Conservation (phyloP, 2,797 vertebrate species). For the Esox lucius region DNA sequence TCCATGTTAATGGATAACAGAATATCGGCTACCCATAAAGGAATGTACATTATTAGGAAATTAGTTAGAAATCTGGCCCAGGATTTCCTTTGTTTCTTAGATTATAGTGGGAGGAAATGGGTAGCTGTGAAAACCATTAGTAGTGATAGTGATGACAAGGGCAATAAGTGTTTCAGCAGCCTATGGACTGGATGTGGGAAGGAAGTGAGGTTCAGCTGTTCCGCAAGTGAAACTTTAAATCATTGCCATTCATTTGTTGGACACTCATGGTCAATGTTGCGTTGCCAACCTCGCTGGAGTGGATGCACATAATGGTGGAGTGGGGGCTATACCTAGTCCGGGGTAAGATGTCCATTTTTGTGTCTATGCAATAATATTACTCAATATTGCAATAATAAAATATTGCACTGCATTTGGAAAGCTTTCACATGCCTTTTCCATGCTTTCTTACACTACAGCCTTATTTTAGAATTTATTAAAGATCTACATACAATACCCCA, state of each 20-base stretch:
- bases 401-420: too few relatives aligned
- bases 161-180: not conserved
- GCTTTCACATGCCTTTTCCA: too few relatives aligned
- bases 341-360: not conserved
- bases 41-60: not conserved
- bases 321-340: not conserved
- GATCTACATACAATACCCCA: too few relatives aligned
- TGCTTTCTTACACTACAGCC: too few relatives aligned
- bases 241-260: not conserved
- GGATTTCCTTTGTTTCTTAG: not conserved
- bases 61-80: not conserved
- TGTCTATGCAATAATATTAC: too few relatives aligned
- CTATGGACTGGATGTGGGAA: not conserved
- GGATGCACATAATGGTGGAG: conserved; percentile 6
- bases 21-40: not conserved
- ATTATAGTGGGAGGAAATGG: not conserved
- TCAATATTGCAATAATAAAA: too few relatives aligned
- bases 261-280: not conserved
- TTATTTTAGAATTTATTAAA: too few relatives aligned
- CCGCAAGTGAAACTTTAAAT: not conserved
- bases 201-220: not conserved
- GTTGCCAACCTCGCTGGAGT: not conserved
- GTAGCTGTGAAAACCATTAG: not conserved
- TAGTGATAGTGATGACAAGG: not conserved
- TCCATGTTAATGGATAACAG: not conserved